These are phyloP conservation scores for Parnassius orleans DNA, from an alignment of 2,888 invertebrate genomes.

Conservation along the genomic window DNA sequence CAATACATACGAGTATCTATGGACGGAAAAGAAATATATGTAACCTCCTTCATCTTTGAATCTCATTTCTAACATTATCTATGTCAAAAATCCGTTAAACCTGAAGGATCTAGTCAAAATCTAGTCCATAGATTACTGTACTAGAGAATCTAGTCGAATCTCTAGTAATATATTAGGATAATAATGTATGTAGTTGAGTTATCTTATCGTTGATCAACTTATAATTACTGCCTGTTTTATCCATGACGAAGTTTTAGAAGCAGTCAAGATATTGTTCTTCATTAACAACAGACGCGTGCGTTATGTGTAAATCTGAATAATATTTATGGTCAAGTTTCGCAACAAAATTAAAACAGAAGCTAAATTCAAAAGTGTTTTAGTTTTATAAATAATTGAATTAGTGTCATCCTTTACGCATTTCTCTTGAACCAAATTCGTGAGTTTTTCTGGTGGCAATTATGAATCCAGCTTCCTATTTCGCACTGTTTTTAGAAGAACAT, in stretches of 20 bases:
- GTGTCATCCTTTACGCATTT: not conserved
- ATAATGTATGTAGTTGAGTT: not conserved
- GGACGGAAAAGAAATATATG: not conserved
- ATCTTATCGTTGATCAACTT: constrained; percentile 18
- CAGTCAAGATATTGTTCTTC: constrained; percentile 7
- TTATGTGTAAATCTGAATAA: not conserved
- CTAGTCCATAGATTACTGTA: too few relatives aligned
- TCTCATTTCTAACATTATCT: constrained; percentile 5
- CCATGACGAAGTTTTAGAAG: constrained; percentile 7
- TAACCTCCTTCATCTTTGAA: not conserved
- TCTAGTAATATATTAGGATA: too few relatives aligned
- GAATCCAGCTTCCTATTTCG: constrained; percentile 19
- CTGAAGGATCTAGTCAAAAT: not conserved
- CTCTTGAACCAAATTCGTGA: too few relatives aligned
- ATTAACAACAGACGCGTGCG: constrained; percentile 9
- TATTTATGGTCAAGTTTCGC: too few relatives aligned
- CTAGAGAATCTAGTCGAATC: too few relatives aligned
- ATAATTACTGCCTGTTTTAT: not conserved
- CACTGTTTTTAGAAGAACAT: constrained; percentile 18
- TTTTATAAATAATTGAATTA: not conserved
- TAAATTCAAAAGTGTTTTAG: too few relatives aligned
- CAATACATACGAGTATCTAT: too few relatives aligned
- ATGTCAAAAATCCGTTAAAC: not conserved
- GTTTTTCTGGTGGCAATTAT: not conserved
- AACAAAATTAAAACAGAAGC: too few relatives aligned